Base-by-base conservation (phyloP, 2,888 invertebrate species). In the Atethmia centrago region DNA sequence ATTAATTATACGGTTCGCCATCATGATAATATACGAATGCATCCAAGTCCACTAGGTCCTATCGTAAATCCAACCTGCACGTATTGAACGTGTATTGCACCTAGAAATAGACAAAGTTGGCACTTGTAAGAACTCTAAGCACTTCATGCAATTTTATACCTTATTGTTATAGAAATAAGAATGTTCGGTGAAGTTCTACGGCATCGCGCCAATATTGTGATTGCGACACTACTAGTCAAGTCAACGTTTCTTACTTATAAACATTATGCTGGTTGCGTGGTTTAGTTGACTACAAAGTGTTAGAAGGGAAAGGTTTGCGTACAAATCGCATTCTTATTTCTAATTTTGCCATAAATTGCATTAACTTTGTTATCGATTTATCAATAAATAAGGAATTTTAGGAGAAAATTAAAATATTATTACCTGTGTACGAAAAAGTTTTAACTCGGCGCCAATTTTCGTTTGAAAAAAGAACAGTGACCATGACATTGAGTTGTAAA, bases 241-340 rank as follows among this genome's bases (percentile, higher is more conserved):
- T 93, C 92, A 90, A 92, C 92, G 93, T 92, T 95, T 93, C 92
- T 93, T 95, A 94, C 94, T 95, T 94, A 94, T 93, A 94, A 94
- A 94, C 94, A 93, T 94, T 93, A 93, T 93, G 91, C 91, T 93
- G 90, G 93, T 93, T 92, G 91, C 92, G 91, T 91, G 88, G 93
- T 88, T 95, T 95, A 95, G 95, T 95, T 93, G 92, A 90, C 86
- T 91, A 91, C 91, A 90, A 88, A 92, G 92, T 93, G 93, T 92
- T 94, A 93, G 92, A 93, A 94, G 92, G 93, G 93, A 94, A 93
- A 94, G 93, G 93, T 93, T 90, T 90, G 90, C 90, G 89, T 87
- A 88, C 80, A 85, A 89, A 84, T 85, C 77, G 63, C 71, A 84
- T 77, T 80, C 74, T 71, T 75, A 77, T 68, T 75, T 58, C 51